Base-by-base conservation (phyloP, 2,113 vertebrate genomes). In the Phalacrocorax carbo region DNA sequence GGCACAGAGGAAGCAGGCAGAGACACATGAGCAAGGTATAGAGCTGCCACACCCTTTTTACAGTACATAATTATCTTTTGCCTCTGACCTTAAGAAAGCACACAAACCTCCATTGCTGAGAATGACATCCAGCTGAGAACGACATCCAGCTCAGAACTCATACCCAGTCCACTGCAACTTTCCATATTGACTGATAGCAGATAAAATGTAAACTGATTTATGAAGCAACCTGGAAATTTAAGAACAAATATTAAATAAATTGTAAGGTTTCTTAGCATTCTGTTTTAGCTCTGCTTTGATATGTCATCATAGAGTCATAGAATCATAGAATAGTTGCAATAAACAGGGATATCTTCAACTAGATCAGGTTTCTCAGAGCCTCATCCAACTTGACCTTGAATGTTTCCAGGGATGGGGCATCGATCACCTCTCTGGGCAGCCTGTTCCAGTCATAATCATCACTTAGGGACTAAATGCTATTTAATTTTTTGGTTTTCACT, bases 401-500 rank as follows among this genome's bases (percentile, higher is more conserved):
- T 34, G 29, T 40, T 69, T 60, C 44, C 13, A 49, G 8, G 25
- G 15, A 15, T 36, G 20, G 9, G 12, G 6, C 48, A 23, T 52
- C 25, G n/a, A 23, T 12, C 25, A 44, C 4, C 11, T 30, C 48
- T 52, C 57, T 72, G 36, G 25, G 32, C 30, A 52, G n/a, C 4
- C 15, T 30, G 20, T 62, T 29, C 7, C 20, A n/a, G 32, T 62
- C 17, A 34, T 44, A 32, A 60, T 60, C 2, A 54, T 57, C 13
- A 27, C 13, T 52, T 86, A 40, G 7, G 7, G 17, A 40, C 9
- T 40, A 75, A 70, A 52, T 36, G 5, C 1, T 30, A 1, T 11
- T n/a, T 38, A 0, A 4, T 25, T 34, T 69, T 51, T 54, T 38
- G 0, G 1, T 30, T 90, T 92, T 71, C 1, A 2, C 3, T 48